These are phyloP conservation scores for Lagopus leucura DNA, from an alignment of 2,113 vertebrate species.

Conservation along the genomic window DNA sequence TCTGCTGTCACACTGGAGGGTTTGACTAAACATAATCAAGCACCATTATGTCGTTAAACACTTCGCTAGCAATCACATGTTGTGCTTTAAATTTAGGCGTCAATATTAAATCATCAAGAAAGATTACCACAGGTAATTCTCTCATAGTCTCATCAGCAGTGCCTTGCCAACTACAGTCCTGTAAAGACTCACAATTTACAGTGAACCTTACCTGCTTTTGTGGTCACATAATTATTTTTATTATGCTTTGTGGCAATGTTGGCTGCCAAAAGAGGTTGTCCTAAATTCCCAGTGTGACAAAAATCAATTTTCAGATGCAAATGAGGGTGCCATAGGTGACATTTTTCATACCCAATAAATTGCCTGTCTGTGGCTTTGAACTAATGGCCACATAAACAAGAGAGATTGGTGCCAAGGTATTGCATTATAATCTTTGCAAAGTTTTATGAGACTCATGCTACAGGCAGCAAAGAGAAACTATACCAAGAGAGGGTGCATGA, in stretches of 20 bases:
- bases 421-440: constrained; percentile 52
- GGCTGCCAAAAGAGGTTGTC: constrained; percentile 71
- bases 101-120: constrained; percentile 75
- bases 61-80: constrained; percentile 13
- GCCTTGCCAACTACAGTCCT: constrained; percentile 36
- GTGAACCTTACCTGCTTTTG: constrained; percentile 54
- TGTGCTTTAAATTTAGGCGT: constrained; percentile 60
- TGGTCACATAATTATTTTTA: constrained; percentile 77
- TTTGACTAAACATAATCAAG: constrained; percentile 15
- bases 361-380: constrained; percentile 79
- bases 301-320: constrained; percentile 84
- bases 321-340: constrained; percentile 72
- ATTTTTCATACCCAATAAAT: constrained; percentile 78
- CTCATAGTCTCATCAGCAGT: constrained; percentile 66
- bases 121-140: constrained; percentile 57
- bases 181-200: constrained; percentile 60
- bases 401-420: constrained; percentile 65
- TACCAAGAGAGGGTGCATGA: not conserved
- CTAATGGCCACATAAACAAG: constrained; percentile 77
- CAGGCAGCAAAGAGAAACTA: constrained; percentile 8
- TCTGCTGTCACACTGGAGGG: not conserved
- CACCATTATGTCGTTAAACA: not conserved
- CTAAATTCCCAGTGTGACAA: constrained; percentile 78
- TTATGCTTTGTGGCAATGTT: constrained; percentile 55
- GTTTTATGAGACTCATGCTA: constrained; percentile 25